Evolutionary conservation across 2,797 vertebrate genomes (phyloP).

Genomic region (Salmo trutta): DNA sequence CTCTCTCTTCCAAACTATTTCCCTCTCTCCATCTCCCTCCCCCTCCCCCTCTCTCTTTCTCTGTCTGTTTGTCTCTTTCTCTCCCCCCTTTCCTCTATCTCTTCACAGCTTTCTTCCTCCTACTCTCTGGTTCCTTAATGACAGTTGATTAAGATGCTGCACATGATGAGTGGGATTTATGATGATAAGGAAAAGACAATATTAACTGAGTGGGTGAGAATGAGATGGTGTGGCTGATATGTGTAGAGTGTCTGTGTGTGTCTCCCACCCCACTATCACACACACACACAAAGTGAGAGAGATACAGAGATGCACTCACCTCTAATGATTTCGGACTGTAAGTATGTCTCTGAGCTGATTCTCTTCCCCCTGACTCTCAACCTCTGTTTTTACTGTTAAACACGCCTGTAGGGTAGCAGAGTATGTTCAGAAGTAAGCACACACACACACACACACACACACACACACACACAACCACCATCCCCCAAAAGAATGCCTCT

Average conservation of each 20-base stretch:
- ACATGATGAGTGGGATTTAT: background rate
- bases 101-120: background rate
- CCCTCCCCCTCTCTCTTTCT: conserved; percentile 16
- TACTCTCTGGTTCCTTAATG: background rate
- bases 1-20: background rate
- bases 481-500: background rate
- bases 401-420: background rate
- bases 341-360: conserved; percentile 45
- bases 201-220: background rate
- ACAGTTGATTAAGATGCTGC: too few species aligned
- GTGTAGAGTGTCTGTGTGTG: background rate
- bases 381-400: conserved; percentile 23
- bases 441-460: too few species aligned
- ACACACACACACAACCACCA: too few species aligned
- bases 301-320: conserved; percentile 10
- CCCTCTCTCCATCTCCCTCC: background rate
- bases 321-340: conserved; percentile 66
- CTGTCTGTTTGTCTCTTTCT: background rate
- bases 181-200: too few species aligned
- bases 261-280: background rate
- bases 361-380: conserved; percentile 49
- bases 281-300: conserved; percentile 1
- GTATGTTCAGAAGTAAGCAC: background rate
- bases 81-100: background rate
- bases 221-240: background rate